Evolutionary conservation across 2,888 invertebrate genomes (phyloP), one percentile per base, ranked within the genome.

Genomic region (Trisateles emortualis): DNA sequence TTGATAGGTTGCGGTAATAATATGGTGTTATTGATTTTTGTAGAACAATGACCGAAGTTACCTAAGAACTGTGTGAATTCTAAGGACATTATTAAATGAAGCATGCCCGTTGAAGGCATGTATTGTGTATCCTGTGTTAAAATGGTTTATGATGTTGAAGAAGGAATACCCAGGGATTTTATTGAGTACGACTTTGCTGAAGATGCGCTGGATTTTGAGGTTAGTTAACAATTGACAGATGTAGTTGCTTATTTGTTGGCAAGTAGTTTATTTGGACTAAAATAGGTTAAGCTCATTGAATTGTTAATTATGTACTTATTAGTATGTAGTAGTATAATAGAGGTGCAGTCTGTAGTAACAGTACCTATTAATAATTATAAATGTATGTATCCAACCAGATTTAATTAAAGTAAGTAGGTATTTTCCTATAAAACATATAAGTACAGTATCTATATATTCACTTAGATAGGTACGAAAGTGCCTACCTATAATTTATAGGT

Each of bases 141-240:
- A 68, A 92, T 92, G 92, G 83, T 88, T 65, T 83, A 78, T 59
- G 80, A 77, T 33, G 79, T 90, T n/a, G 84, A 90, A 76, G 92
- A 92, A 43, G 92, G 92, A 17, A 79, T 90, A 42, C 87, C 88
- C 9, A 82, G 79, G 33, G 91, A 92, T 52, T 87, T 84, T 40
- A 81, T 87, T 32, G 92, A 91, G 62, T 92, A 80, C 58, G 92
- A 92, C 66, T 91, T 91, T 45, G 89, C 90, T 30, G 90, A 92
- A 76, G 92, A 92, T 81, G 92, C 92, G 8, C 64, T 90, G 72
- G 90, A 91, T 68, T 92, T 89, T 80, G 92, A 91, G 91, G 92
- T 92, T 82, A 87, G 90, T 82, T 54, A 43, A 26, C 26, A 26
- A 26, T 36, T 36, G 11, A 46, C 52, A 52, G 47, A 36, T 47